Percentiles rank a stretch among this genome's conserved stretches.
Conservation (phyloP, 2,113 vertebrate species). For the Drymodes brunneopygia region DNA sequence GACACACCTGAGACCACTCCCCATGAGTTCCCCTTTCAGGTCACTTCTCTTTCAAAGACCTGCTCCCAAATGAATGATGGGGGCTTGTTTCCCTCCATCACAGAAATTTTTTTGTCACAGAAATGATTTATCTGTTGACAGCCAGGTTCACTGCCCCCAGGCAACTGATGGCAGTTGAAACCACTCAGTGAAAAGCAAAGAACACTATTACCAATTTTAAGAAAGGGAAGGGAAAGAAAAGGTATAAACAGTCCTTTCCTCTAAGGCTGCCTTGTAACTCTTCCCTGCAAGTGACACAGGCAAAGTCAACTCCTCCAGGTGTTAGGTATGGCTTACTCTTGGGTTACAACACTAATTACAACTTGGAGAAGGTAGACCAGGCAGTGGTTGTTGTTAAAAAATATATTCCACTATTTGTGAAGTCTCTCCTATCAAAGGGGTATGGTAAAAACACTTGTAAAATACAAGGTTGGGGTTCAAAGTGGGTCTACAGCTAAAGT, state of each 20-base stretch:
- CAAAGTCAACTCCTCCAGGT: background rate
- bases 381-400: background rate
- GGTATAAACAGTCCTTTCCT: background rate
- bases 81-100: background rate
- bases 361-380: background rate
- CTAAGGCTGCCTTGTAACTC: background rate
- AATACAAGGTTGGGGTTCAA: background rate
- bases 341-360: background rate
- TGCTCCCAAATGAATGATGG: conserved; percentile 2
- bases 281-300: background rate
- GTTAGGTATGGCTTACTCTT: background rate
- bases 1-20: background rate
- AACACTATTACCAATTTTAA: background rate
- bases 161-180: conserved; percentile 17
- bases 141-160: background rate
- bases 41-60: background rate
- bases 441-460: background rate
- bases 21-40: background rate
- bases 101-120: background rate
- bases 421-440: background rate
- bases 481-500: background rate
- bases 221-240: background rate
- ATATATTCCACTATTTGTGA: background rate
- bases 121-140: conserved; percentile 53
- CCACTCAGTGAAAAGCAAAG: background rate